These are phyloP conservation scores for Acrocera orbiculus DNA, from an alignment of 2,888 invertebrate genomes.

Conservation along the genomic window DNA sequence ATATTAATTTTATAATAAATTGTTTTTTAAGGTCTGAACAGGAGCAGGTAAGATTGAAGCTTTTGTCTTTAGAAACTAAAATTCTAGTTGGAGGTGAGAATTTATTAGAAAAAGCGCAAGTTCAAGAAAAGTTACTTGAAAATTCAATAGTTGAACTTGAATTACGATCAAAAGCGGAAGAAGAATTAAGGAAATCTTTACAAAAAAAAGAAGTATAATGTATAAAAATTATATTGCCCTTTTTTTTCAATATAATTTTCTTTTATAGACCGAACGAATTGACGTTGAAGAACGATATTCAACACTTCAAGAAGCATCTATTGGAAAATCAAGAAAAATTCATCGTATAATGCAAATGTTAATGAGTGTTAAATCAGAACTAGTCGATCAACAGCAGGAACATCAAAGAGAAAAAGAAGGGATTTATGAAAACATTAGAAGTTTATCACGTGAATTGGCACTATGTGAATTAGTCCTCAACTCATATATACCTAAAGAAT, in stretches of 20 bases:
- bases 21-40: slow-evolving; percentile 40
- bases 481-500: slow-evolving; percentile 83
- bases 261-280: slow-evolving; percentile 58
- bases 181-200: slow-evolving; percentile 60
- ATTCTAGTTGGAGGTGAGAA: slow-evolving; percentile 97
- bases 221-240: neutral
- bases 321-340: slow-evolving; percentile 81
- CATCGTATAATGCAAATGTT: slow-evolving; percentile 75
- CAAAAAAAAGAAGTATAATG: slow-evolving; percentile 63
- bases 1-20: neutral
- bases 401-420: slow-evolving; percentile 96
- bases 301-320: slow-evolving; percentile 84
- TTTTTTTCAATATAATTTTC: slow-evolving; percentile 1
- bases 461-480: slow-evolving; percentile 81
- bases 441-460: slow-evolving; percentile 76
- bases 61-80: slow-evolving; percentile 81
- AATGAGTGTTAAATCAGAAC: slow-evolving; percentile 68
- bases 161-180: slow-evolving; percentile 58
- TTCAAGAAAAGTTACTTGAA: slow-evolving; percentile 76
- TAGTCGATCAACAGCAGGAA: slow-evolving; percentile 77
- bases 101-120: slow-evolving; percentile 88
- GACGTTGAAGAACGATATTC: slow-evolving; percentile 92
- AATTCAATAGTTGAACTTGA: slow-evolving; percentile 72
- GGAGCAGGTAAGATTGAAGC: slow-evolving; percentile 64
- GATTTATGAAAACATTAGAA: slow-evolving; percentile 79